These are phyloP conservation scores for Heterodera schachtii DNA, from an alignment of 1,140 invertebrate genomes.

Conservation along the genomic window DNA sequence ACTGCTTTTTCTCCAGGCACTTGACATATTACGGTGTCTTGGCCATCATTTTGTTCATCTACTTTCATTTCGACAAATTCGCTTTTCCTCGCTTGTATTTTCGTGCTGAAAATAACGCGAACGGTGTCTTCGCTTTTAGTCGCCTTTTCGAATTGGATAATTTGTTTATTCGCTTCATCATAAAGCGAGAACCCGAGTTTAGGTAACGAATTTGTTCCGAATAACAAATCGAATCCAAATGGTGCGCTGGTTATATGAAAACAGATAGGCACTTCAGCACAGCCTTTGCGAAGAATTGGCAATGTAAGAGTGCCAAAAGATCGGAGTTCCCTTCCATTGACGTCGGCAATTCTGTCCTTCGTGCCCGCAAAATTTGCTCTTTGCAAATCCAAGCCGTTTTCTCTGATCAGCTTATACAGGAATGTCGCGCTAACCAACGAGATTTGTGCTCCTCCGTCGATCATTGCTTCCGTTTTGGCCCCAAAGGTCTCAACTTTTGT, in stretches of 20 bases:
- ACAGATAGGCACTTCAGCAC: too few species aligned
- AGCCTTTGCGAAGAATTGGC: too few species aligned
- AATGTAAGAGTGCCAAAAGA: too few species aligned
- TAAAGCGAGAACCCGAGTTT: not conserved
- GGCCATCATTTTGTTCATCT: not conserved
- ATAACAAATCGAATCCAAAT: not conserved
- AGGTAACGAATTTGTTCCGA: conserved; percentile 2
- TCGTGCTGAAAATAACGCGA: not conserved
- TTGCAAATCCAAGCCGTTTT: too few species aligned
- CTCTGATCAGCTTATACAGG: too few species aligned
- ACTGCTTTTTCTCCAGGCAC: not conserved
- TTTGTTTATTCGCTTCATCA: not conserved
- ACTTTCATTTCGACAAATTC: not conserved
- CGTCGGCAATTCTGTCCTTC: too few species aligned
- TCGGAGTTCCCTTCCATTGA: too few species aligned
- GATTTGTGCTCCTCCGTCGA: too few species aligned
- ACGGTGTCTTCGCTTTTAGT: not conserved
- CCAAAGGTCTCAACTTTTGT: not conserved
- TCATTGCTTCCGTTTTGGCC: too few species aligned
- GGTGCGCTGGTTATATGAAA: too few species aligned
- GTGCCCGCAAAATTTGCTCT: too few species aligned
- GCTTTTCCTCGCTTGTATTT: not conserved
- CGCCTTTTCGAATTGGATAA: conserved; percentile 1
- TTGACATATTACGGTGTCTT: not conserved
- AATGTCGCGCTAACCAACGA: too few species aligned